Evolutionary conservation across 2,888 invertebrate genomes (phyloP).

Genomic region (Eupithecia abbreviata): DNA sequence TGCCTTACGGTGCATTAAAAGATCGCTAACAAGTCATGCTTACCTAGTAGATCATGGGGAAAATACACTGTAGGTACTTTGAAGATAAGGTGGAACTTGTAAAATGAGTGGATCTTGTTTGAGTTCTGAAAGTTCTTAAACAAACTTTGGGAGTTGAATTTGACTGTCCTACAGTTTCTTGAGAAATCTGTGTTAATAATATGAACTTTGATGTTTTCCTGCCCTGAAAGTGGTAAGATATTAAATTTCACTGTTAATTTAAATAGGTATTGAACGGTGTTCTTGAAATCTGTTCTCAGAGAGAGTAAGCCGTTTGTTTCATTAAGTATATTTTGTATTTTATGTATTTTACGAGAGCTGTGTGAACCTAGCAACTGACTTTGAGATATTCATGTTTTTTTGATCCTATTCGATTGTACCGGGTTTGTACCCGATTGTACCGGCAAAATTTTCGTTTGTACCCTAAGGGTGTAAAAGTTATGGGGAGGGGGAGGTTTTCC

Average conservation of each 20-base stretch:
- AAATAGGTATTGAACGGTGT: neutral
- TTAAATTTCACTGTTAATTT: constrained; percentile 10
- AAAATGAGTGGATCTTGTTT: constrained; percentile 13
- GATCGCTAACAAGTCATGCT: constrained; percentile 30
- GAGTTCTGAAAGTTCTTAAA: constrained; percentile 19
- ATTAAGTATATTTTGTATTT: neutral
- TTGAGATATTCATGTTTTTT: too few species aligned
- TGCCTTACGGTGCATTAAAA: constrained; percentile 30
- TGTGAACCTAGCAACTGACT: too few species aligned
- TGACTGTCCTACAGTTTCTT: constrained; percentile 20
- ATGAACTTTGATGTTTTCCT: constrained; percentile 29
- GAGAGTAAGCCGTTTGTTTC: neutral
- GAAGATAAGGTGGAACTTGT: constrained; percentile 14
- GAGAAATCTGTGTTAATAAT: constrained; percentile 22
- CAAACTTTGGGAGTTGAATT: constrained; percentile 28
- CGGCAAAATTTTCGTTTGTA: too few species aligned
- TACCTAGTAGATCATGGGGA: constrained; percentile 39
- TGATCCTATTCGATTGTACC: too few species aligned
- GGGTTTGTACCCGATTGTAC: too few species aligned
- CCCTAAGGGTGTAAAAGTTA: too few species aligned
- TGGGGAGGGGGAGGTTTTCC: too few species aligned
- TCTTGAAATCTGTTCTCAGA: neutral
- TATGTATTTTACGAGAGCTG: too few species aligned
- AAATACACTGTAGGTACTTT: constrained; percentile 35
- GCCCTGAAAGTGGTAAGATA: constrained; percentile 16